Conservation (phyloP, 2,113 vertebrate genomes). For the Micronycteris hirsuta region DNA sequence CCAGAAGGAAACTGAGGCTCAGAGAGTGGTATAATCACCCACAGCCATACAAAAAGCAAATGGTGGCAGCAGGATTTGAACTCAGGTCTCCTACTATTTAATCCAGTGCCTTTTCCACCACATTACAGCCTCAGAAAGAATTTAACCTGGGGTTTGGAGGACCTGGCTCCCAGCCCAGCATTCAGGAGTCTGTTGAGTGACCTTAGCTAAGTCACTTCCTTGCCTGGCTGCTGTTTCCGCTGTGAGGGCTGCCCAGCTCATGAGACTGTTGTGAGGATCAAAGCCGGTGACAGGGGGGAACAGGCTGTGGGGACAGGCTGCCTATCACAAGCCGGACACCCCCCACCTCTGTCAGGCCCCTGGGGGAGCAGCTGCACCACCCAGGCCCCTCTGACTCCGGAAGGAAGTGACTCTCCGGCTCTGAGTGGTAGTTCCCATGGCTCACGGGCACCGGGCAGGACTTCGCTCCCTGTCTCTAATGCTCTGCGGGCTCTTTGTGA, state of each 20-base stretch:
- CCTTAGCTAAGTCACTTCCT: constrained; percentile 29
- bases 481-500: neutral
- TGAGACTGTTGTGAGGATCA: neutral
- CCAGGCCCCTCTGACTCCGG: neutral
- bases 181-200: neutral
- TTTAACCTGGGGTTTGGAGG: neutral
- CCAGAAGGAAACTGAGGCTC: neutral
- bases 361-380: no score
- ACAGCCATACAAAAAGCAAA: neutral
- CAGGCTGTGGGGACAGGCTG: neutral
- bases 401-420: neutral
- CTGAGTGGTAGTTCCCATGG: neutral
- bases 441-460: neutral
- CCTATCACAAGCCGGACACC: neutral
- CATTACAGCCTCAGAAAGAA: neutral
- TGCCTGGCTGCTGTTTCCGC: neutral
- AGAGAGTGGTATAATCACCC: neutral
- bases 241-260: neutral
- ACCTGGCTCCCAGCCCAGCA: neutral
- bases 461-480: neutral
- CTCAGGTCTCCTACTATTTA: neutral
- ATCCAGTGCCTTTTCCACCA: neutral
- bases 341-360: neutral
- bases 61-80: neutral
- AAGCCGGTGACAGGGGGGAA: neutral